Evolutionary conservation across 2,797 vertebrate species (phyloP).

Genomic region (Sebastes wilsoni): DNA sequence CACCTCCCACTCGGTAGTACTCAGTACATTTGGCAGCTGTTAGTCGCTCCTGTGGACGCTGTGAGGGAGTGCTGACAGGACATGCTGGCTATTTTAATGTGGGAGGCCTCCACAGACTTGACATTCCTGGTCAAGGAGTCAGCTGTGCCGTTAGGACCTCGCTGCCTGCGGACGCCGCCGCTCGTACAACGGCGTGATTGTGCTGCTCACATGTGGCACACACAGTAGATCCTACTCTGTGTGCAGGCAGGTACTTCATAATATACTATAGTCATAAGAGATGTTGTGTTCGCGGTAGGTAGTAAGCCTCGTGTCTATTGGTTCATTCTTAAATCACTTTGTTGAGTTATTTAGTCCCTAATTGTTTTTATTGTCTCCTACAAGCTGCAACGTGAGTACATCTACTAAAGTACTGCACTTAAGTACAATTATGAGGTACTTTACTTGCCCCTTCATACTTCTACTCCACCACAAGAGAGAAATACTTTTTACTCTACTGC

Average conservation of each 20-base stretch:
- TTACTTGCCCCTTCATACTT: too few species aligned
- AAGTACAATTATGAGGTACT: background rate
- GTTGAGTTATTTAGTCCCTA: background rate
- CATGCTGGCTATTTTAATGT: constrained; percentile 82
- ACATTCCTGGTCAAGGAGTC: constrained; percentile 76
- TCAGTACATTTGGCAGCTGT: constrained; percentile 78
- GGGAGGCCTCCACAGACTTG: constrained; percentile 60
- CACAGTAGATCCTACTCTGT: background rate
- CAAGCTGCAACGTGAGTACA: background rate
- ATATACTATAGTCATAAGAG: background rate
- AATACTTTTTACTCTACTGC: too few species aligned
- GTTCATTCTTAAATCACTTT: too few species aligned
- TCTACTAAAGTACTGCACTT: background rate
- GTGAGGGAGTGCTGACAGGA: constrained; percentile 74
- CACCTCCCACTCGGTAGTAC: background rate
- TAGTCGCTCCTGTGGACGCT: constrained; percentile 43
- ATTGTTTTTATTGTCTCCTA: background rate
- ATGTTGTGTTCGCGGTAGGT: background rate
- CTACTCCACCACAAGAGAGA: too few species aligned
- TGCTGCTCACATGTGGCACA: constrained; percentile 47
- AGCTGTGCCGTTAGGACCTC: constrained; percentile 69
- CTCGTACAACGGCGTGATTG: constrained; percentile 56
- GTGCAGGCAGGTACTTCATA: constrained; percentile 6
- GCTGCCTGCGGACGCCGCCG: constrained; percentile 34
- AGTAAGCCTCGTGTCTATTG: background rate